Percentiles rank a stretch among this genome's conserved stretches.
Evolutionary conservation across 2,113 vertebrate genomes (phyloP).

Genomic region (Saimiri boliviensis): DNA sequence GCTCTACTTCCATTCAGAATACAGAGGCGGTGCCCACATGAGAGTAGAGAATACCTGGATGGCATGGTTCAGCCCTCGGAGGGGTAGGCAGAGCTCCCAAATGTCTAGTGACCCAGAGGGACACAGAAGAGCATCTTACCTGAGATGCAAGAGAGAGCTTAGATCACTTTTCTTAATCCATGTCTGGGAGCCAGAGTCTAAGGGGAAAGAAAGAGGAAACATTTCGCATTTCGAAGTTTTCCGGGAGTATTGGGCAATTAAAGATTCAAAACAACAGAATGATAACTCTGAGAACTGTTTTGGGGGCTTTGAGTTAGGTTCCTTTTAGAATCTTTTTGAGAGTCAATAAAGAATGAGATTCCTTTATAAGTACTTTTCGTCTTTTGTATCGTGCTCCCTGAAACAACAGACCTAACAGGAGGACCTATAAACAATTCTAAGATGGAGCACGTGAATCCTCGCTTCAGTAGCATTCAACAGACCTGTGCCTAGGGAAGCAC

Average conservation of each 20-base stretch:
- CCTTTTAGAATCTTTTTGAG: not conserved
- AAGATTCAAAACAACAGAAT: not conserved
- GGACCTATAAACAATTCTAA: not conserved
- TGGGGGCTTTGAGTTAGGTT: not conserved
- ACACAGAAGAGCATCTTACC: not conserved
- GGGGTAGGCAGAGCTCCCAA: not conserved
- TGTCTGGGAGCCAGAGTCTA: not conserved
- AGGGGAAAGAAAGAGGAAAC: not conserved
- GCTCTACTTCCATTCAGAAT: not conserved
- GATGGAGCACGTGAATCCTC: not conserved
- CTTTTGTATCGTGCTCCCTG: not conserved
- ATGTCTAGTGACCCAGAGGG: not conserved
- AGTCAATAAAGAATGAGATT: not conserved
- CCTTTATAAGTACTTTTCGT: not conserved
- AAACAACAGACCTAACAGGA: not conserved
- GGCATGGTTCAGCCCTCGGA: not conserved
- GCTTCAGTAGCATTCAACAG: not conserved
- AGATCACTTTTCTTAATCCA: not conserved
- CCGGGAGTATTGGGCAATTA: not conserved
- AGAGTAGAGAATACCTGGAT: not conserved
- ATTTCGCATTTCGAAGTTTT: not conserved
- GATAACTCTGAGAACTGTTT: not conserved
- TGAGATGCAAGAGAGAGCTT: not conserved
- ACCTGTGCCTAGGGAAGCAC: not conserved
- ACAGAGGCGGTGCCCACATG: not conserved